Conservation (phyloP, 1,140 invertebrate genomes). For the Drosophila funebris region DNA sequence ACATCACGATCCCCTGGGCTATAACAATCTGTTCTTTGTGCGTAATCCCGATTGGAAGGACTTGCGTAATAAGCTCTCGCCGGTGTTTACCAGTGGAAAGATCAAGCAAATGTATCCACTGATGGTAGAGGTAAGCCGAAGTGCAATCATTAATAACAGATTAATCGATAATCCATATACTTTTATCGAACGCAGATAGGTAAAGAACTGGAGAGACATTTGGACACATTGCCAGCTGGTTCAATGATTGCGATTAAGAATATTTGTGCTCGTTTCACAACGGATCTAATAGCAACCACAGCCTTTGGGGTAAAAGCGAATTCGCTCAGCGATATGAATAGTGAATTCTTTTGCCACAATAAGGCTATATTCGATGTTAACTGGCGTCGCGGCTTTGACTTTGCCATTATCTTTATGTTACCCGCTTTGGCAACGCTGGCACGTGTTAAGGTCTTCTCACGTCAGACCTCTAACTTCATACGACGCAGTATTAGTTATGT, state of each 20-base stretch:
- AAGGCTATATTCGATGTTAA: slow-evolving; percentile 84
- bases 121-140: slow-evolving; percentile 71
- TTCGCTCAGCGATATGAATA: slow-evolving; percentile 84
- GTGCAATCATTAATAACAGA: neutral
- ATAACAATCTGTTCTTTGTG: slow-evolving; percentile 68
- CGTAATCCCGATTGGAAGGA: slow-evolving; percentile 84
- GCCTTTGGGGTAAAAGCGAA: slow-evolving; percentile 86
- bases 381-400: slow-evolving; percentile 84
- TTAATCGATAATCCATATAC: neutral
- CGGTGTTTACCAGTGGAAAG: slow-evolving; percentile 85
- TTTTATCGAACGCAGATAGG: slow-evolving; percentile 46
- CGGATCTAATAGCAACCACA: slow-evolving; percentile 86
- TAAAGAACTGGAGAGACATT: slow-evolving; percentile 55
- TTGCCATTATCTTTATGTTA: slow-evolving; percentile 84
- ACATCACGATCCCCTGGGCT: slow-evolving; percentile 56
- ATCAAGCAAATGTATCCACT: slow-evolving; percentile 86
- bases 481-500: slow-evolving; percentile 65
- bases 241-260: slow-evolving; percentile 70
- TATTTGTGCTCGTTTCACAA: slow-evolving; percentile 84
- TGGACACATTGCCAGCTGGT: neutral
- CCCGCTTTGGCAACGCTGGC: slow-evolving; percentile 52
- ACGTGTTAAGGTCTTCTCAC: slow-evolving; percentile 61
- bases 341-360: slow-evolving; percentile 83
- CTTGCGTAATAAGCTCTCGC: slow-evolving; percentile 84
- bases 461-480: slow-evolving; percentile 65